Conservation (phyloP, 2,113 vertebrate species). For the Lophius piscatorius region DNA sequence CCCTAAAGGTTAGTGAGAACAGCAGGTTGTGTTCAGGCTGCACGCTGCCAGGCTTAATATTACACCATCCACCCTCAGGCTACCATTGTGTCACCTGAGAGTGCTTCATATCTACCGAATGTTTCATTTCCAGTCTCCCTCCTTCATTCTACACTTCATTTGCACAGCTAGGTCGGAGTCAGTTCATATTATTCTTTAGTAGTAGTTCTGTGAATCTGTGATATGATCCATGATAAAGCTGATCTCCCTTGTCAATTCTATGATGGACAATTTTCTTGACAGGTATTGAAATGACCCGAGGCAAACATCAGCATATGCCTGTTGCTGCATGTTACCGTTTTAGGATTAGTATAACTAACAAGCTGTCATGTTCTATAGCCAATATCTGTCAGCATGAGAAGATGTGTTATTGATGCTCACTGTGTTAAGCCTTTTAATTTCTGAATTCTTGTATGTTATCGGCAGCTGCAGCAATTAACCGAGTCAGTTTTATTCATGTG, state of each 20-base stretch:
- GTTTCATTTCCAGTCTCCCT: conserved; percentile 65
- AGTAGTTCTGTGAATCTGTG: conserved; percentile 8
- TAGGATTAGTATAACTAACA: conserved; percentile 49
- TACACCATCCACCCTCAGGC: conserved; percentile 72
- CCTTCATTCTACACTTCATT: conserved; percentile 62
- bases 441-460: conserved; percentile 23
- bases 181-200: conserved; percentile 38
- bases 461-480: conserved; percentile 30
- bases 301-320: conserved; percentile 52
- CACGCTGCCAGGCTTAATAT: conserved; percentile 63
- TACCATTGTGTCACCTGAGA: conserved; percentile 59
- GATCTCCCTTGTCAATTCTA: conserved; percentile 42
- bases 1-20: conserved; percentile 68
- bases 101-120: conserved; percentile 32
- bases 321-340: conserved; percentile 33
- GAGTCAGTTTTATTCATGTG: conserved; percentile 25
- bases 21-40: conserved; percentile 65
- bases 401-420: not conserved
- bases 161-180: conserved; percentile 33
- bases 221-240: conserved; percentile 43
- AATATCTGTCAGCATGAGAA: conserved; percentile 48
- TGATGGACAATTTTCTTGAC: conserved; percentile 43
- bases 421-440: conserved; percentile 24
- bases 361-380: conserved; percentile 56
- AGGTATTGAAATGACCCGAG: conserved; percentile 59